phyloP scores from a whole-genome alignment of 2,797 vertebrate species.

The Neosalanx taihuensis region DNA sequence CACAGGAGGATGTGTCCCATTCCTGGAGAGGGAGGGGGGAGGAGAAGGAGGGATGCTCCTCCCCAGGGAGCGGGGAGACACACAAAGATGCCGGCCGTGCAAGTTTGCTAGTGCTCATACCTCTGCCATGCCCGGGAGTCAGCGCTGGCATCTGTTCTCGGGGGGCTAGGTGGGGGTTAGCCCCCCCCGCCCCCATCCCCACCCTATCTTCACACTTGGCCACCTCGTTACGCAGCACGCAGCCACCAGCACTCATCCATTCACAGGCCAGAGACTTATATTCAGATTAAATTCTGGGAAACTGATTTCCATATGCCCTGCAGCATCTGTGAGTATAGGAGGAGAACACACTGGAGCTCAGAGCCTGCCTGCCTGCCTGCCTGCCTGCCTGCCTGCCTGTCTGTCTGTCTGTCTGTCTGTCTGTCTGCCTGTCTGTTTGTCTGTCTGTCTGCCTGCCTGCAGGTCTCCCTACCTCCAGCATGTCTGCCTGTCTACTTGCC shows the following conservation, averaged over 20 bases:
- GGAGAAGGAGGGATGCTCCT: background rate
- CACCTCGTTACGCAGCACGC: background rate
- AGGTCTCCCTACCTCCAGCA: too few relatives aligned
- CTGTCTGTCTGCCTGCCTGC: too few relatives aligned
- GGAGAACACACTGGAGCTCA: background rate
- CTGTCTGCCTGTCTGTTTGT: too few relatives aligned
- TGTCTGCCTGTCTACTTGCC: too few relatives aligned
- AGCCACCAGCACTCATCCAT: background rate
- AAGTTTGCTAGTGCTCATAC: constrained; percentile 7
- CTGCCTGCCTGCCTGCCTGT: too few relatives aligned
- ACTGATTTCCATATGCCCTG: constrained; percentile 9
- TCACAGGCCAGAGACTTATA: background rate
- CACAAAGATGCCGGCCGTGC: constrained; percentile 4
- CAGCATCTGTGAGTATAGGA: background rate
- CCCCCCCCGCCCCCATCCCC: constrained; percentile 30
- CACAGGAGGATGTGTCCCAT: constrained; percentile 15
- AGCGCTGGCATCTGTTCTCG: constrained; percentile 9
- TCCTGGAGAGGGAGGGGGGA: background rate
- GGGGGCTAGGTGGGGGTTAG: constrained; percentile 26
- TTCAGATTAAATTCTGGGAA: constrained; percentile 35
- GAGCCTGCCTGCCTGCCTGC: too few relatives aligned
- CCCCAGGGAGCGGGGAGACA: background rate
- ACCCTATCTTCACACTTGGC: constrained; percentile 1
- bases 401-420: too few relatives aligned
- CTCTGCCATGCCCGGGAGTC: constrained; percentile 37